Evolutionary conservation across 2,113 vertebrate genomes (phyloP), one percentile per base, ranked within the genome.

Genomic region (Calypte anna): DNA sequence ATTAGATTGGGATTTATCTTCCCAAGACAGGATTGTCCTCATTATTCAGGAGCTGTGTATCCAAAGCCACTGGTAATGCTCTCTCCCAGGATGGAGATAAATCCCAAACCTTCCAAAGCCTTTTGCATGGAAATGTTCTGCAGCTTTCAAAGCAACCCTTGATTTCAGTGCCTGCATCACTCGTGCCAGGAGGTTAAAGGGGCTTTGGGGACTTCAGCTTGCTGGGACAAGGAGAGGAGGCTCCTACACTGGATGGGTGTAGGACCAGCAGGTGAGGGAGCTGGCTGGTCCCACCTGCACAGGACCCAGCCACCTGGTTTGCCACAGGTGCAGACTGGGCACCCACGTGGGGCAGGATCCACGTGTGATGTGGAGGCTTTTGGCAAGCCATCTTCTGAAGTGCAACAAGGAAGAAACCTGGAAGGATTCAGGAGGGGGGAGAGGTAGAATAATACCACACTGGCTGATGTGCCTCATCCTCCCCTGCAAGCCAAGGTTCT

Each of bases 1-100:
- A 96, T 97, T 97, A 96, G 91, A 90, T 18, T 75, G 90, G 94
- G 93, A 96, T 97, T 96, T 96, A 96, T 97, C 94, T 96, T 97
- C 88, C 94, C 0, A 1, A 96, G 88, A 95, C 96, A 96, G 76
- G 85, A 81, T 95, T 93, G 94, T 88, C 88, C 94, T 97, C 90
- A 93, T 97, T 96, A 96, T 96, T 96, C 94, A 95, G 84, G 75
- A 95, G 74, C 7, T 1, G 84, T 86, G 94, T 93, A 88, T 73
- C 94, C 85, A 93, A 95, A 95, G 94, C 94, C 76, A 19, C 94
- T 96, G 94, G 96, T 93, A 96, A 96, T 91, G 82, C 82, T 94
- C 64, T 66, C 85, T 96, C 88, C 86, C 93, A 88, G 88, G 64
- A 64, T 22, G 61, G 61, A 96, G 86, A 97, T 96, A 96, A 96